Evolutionary conservation across 1,140 invertebrate genomes (phyloP), one percentile per base, ranked within the genome.

Genomic region (Neodiprion lecontei): DNA sequence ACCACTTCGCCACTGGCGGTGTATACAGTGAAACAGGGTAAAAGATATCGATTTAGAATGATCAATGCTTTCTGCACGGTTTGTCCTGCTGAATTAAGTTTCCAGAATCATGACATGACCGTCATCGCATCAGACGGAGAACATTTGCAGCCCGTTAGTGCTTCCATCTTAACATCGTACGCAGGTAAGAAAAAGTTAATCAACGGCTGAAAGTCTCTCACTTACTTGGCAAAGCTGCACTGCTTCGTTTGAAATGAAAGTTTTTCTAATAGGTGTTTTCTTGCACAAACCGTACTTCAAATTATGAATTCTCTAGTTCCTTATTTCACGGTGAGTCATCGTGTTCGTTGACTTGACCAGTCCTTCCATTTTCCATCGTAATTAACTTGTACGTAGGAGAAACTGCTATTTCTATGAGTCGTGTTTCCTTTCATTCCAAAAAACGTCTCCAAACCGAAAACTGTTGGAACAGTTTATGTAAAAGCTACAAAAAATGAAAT

Each of bases 51-150:
- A 65, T 89, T 92, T 67, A 80, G 91, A 28, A 74, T 91, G 4
- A 85, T 91, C 17, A 89, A 88, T 76, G 88, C 87, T 69, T 88
- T 87, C 74, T 83, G 90, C 28, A 76, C 89, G 10, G 85, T 87
- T 70, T 91, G 90, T 75, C 87, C 90, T 5, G 82, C 88, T 49
- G 75, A 84, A 77, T 74, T 92, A 10, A 89, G 87, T 0, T 84
- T 92, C 50, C 88, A 92, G 76, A 79, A 84, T 40, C 91, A 92
- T 76, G 82, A 76, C 7, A 47, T 92, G 11, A 85, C 81, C 10
- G 79, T 91, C 1, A 89, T 92, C 48, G 85, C 88, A 0, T 81
- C 86, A 5, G 91, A 92, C 79, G 90, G 90, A 23, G 81, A 81
- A 28, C 86, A 90, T 3, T 85, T 93, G 9, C 84, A 90, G 75